These are phyloP conservation scores for Leptoclinus maculatus DNA, from an alignment of 2,797 vertebrate species.

Conservation along the genomic window DNA sequence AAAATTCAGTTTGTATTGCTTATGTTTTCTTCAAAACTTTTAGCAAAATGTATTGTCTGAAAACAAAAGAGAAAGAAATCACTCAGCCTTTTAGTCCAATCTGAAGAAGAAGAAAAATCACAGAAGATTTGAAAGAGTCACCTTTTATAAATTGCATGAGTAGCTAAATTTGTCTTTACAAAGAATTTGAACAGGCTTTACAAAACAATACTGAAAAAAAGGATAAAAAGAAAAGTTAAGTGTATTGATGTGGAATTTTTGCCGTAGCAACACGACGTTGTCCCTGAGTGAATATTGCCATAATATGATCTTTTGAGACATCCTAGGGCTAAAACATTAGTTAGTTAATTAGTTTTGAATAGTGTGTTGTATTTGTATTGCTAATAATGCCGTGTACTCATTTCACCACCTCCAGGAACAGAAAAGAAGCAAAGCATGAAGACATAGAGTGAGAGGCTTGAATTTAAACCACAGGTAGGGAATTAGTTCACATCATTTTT, in stretches of 20 bases:
- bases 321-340: conserved; percentile 73
- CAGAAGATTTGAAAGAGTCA: conserved; percentile 32
- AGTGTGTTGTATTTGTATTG: conserved; percentile 80
- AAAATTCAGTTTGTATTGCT: conserved; percentile 18
- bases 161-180: conserved; percentile 66
- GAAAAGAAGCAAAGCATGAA: conserved; percentile 69
- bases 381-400: conserved; percentile 74
- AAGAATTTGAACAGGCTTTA: conserved; percentile 60
- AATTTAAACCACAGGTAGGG: conserved; percentile 35
- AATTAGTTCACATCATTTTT: conserved; percentile 25
- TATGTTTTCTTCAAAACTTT: conserved; percentile 14
- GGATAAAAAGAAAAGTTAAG: conserved; percentile 53
- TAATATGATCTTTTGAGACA: conserved; percentile 68
- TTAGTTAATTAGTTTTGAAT: conserved; percentile 73
- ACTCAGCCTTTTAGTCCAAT: conserved; percentile 60
- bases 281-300: conserved; percentile 67
- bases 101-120: conserved; percentile 26
- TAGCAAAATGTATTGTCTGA: conserved; percentile 41
- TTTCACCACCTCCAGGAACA: conserved; percentile 67
- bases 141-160: conserved; percentile 82
- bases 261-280: conserved; percentile 73
- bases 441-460: conserved; percentile 31
- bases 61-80: conserved; percentile 38
- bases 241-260: conserved; percentile 78
- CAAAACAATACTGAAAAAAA: conserved; percentile 29